Percentiles rank a stretch among this genome's conserved stretches.
phyloP scores from a whole-genome alignment of 2,797 vertebrate genomes.

The Enteromius trimaculatus region DNA sequence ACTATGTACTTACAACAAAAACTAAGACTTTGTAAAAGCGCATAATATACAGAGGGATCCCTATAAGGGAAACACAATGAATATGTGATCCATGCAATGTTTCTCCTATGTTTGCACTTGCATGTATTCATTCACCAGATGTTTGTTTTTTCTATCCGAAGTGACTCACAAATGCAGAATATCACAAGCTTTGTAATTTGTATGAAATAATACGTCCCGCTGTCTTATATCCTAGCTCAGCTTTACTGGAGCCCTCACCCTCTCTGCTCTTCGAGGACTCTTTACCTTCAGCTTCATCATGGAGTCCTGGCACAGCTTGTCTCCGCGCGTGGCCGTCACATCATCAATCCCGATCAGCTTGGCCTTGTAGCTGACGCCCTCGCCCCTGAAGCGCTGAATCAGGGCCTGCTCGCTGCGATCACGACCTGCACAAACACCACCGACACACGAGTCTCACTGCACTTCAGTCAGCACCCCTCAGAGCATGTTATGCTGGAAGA shows the following conservation, averaged over 20 bases:
- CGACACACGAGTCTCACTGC: neutral
- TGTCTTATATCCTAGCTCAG: neutral
- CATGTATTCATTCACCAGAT: neutral
- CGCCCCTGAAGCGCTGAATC: conserved; percentile 97
- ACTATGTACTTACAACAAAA: too few relatives aligned
- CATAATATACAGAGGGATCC: too few relatives aligned
- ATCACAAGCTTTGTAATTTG: neutral
- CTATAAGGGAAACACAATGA: neutral
- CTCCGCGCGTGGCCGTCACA: conserved; percentile 94
- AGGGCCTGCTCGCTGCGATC: conserved; percentile 95
- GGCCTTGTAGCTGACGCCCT: conserved; percentile 96
- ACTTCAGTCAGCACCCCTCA: neutral
- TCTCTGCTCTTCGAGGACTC: neutral
- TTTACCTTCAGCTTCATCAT: conserved; percentile 99
- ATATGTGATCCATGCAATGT: neutral
- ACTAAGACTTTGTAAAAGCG: too few relatives aligned
- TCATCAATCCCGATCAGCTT: conserved; percentile 98
- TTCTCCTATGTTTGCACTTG: neutral
- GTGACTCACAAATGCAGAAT: too few relatives aligned
- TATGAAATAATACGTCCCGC: neutral
- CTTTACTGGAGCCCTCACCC: neutral
- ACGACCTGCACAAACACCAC: conserved; percentile 83
- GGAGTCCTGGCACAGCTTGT: conserved; percentile 99
- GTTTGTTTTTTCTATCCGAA: too few relatives aligned
- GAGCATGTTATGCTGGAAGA: neutral